Conservation (phyloP, 2,113 vertebrate species). For the Nothocercus julius region DNA sequence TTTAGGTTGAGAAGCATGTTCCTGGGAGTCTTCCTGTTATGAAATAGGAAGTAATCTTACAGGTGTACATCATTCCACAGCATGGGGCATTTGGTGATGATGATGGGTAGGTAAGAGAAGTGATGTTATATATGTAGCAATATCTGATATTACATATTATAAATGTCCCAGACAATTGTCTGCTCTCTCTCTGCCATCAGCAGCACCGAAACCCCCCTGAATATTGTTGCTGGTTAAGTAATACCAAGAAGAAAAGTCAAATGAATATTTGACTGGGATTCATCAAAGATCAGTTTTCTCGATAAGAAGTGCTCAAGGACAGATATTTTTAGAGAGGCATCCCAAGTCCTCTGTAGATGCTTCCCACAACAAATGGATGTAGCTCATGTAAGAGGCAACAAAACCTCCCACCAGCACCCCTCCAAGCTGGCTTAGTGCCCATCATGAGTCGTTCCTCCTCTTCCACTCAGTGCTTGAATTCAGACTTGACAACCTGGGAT, state of each 20-base stretch:
- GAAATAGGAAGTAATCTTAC: neutral
- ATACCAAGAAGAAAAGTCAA: neutral
- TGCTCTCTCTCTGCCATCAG: neutral
- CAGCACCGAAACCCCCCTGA: neutral
- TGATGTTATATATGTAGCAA: neutral
- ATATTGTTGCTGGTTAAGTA: neutral
- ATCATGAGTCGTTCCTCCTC: neutral
- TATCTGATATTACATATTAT: neutral
- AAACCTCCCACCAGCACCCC: conserved; percentile 34
- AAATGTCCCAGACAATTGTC: neutral
- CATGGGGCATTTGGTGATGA: neutral
- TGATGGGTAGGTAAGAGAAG: neutral
- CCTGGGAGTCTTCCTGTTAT: neutral
- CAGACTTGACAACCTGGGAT: conserved; percentile 35
- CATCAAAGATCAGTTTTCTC: neutral
- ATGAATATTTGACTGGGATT: neutral
- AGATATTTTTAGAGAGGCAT: conserved; percentile 41
- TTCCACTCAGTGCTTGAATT: conserved; percentile 39
- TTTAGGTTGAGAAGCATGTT: neutral
- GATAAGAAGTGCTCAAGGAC: neutral
- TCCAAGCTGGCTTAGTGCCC: conserved; percentile 29
- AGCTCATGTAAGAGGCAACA: neutral
- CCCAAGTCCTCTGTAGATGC: conserved; percentile 22
- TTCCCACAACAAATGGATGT: conserved; percentile 36
- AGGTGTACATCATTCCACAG: neutral